Base-by-base conservation (phyloP, 2,888 invertebrate genomes). In the Epirrita christyi region DNA sequence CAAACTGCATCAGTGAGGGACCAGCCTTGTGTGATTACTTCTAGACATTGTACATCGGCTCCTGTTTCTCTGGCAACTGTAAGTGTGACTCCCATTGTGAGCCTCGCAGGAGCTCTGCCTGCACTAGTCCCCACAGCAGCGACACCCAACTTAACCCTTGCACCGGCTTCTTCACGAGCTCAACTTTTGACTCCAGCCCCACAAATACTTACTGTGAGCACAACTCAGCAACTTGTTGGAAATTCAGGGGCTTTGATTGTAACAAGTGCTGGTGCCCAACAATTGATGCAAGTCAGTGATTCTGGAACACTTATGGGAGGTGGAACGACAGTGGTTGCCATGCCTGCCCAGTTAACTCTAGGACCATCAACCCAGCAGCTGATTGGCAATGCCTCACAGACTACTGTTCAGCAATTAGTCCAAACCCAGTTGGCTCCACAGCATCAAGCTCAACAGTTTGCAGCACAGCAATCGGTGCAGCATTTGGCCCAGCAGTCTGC, bases 211-310 rank as follows among this genome's bases (percentile, higher is more conserved):
- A 88, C 91, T 56, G 92, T 92, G 6, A 92, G 92, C 66, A 92
- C 91, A 48, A 92, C 92, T 57, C 92, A 92, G 66, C 92, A 92
- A 63, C 76, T 92, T 14, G 80, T 92, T 56, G 90, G 91, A 0
- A 92, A 91, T 66, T 92, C 92, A 50, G 92, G 92, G 42, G 82
- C 92, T 10, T 76, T 92, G 21, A 92, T 92, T 66, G 91, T 92
- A 3, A 92, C 92, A 32, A 92, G 92, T 82, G 92, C 92, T 60
- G 92, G 92, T 56, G 91, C 88, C 1, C 92, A 92, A 60, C 92
- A 92, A 71, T 67, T 92, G 5, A 91, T 92, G 92, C 92, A 92
- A 84, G 92, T 92, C 11, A 91, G 92, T 80, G 92, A 92, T 68
- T 92, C 92, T 11, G 91, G 91, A 3, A 90, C 88, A 43, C 71